A percentile compares a stretch with the other conserved stretches of the same genome.
Conservation (phyloP, 2,113 vertebrate genomes). For the Anguilla japonica region DNA sequence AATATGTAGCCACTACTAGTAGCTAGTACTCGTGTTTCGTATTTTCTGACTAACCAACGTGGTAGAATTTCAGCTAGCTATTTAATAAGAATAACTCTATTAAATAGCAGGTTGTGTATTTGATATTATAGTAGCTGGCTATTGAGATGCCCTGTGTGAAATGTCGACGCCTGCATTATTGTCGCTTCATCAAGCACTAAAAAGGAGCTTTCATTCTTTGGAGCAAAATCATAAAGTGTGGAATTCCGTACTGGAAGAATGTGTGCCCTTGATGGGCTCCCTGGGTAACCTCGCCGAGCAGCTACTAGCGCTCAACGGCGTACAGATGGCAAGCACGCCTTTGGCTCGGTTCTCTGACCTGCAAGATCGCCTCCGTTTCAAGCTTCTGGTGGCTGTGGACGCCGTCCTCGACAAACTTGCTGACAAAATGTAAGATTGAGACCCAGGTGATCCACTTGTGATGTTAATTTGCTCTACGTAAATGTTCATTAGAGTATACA, state of each 20-base stretch:
- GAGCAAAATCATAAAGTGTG: conserved; percentile 66
- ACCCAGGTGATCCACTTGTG: too few species aligned
- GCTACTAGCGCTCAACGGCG: conserved; percentile 63
- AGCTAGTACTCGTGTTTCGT: neutral
- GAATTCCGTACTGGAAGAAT: conserved; percentile 59
- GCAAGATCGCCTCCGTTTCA: conserved; percentile 68
- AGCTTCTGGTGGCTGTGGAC: conserved; percentile 74
- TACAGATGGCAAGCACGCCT: conserved; percentile 61
- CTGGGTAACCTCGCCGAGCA: conserved; percentile 80
- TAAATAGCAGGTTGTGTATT: neutral
- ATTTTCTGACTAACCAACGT: neutral
- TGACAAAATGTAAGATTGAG: conserved; percentile 72
- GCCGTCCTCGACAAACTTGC: conserved; percentile 65
- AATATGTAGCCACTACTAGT: neutral
- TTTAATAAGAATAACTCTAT: neutral
- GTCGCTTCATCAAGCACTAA: conserved; percentile 62
- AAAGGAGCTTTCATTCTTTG: conserved; percentile 66
- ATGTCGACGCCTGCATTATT: conserved; percentile 56
- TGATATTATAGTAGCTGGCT: neutral
- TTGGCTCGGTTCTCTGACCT: conserved; percentile 71
- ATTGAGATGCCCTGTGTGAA: neutral
- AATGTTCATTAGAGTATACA: too few species aligned
- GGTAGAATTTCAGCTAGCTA: neutral
- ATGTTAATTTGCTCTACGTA: too few species aligned
- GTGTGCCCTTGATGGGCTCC: conserved; percentile 66